These are phyloP conservation scores for Drosophila paulistorum DNA, from an alignment of 1,140 invertebrate genomes.

Conservation along the genomic window DNA sequence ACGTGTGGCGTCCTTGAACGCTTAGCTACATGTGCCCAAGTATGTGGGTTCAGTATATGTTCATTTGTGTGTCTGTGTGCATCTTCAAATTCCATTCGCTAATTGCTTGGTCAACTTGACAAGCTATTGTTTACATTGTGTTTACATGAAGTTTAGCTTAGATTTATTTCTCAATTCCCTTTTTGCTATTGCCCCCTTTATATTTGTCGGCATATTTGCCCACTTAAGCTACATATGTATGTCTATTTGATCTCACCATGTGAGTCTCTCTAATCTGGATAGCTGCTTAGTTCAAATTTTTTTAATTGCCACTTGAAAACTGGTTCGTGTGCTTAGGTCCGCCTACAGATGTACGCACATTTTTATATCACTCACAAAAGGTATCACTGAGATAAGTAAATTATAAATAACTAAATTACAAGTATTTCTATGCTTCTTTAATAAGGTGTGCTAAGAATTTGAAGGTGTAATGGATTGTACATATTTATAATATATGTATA, in stretches of 20 bases:
- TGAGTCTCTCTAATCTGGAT: conserved; percentile 18
- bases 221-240: conserved; percentile 1
- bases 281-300: conserved; percentile 26
- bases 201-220: conserved; percentile 9
- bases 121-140: conserved; percentile 16
- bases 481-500: too few species aligned
- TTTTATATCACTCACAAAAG: conserved; percentile 29
- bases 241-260: not conserved
- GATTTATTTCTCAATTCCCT: conserved; percentile 13
- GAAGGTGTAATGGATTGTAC: too few species aligned
- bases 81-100: conserved; percentile 15
- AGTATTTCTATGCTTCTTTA: not conserved
- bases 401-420: not conserved
- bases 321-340: conserved; percentile 41
- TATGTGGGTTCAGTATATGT: not conserved
- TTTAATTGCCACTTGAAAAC: conserved; percentile 56
- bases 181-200: not conserved
- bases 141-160: conserved; percentile 11
- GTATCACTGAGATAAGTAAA: conserved; percentile 5
- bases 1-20: conserved; percentile 19
- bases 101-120: conserved; percentile 20
- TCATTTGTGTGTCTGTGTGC: not conserved
- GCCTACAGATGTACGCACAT: conserved; percentile 28
- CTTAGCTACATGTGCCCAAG: not conserved
- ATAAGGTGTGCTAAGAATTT: too few species aligned